Base-by-base conservation (phyloP, 1,140 invertebrate species). In the Zaprionus nigranus region DNA sequence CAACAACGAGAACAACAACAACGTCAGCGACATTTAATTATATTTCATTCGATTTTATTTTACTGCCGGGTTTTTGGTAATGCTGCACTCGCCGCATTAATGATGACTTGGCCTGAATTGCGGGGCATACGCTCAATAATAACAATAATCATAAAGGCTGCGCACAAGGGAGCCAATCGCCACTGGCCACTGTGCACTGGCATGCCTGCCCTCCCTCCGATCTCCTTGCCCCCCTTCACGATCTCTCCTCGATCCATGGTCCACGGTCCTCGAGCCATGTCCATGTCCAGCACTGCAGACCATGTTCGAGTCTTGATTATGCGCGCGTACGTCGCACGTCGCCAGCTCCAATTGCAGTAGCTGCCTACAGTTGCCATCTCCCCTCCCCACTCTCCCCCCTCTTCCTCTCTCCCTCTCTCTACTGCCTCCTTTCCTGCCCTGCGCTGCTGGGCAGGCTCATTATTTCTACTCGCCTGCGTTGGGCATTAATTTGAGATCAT, bases 1-100 rank as follows among this genome's bases (percentile, higher is more conserved):
- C 79, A 60, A 43, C 22, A 54, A 24, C 26, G 30, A 6, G 15
- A 30, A 58, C 79, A 64, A 34, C 30, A 56, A 30, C 62, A 46
- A 24, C 64, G 34, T 28, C 79, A 83, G 81, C 81, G 84, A 88
- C 85, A 90, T 90, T 90, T 90, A 90, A 90, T 90, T 90, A 90
- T 90, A 90, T 90, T 90, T 90, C 81, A 85, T 90, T 90, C 78
- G 81, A 88, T 88, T 88, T 88, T 88, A 90, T 88, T 88, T 88
- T 88, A 88, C 51, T 88, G 85, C 81, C 58, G 49, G 82, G 66
- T 78, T 85, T 85, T 85, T 86, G 81, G 83, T 86, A 88, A 88
- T 84, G 81, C 82, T 63, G 78, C 75, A 84, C 84, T 90, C 78
- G 76, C 54, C 51, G 81, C 85, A 88, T 90, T 88, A 88, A 88